phyloP scores from a whole-genome alignment of 2,888 invertebrate genomes.

The Nephrotoma appendiculata region DNA sequence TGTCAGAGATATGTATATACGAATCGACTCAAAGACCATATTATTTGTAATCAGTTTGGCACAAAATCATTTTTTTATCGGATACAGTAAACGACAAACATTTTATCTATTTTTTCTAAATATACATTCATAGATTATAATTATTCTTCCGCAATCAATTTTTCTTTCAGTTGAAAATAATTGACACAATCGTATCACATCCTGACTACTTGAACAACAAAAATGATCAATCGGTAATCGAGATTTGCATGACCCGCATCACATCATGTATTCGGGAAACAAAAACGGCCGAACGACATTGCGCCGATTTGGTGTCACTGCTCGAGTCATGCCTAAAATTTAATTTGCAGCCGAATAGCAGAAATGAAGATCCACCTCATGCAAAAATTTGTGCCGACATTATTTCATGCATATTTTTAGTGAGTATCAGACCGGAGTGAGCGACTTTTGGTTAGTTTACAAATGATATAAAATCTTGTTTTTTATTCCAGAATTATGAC shows the following conservation, averaged over 20 bases:
- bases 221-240: conserved; percentile 88
- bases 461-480: neutral
- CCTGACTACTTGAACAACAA: conserved; percentile 72
- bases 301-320: conserved; percentile 65
- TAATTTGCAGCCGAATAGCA: conserved; percentile 62
- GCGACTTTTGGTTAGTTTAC: neutral
- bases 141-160: conserved; percentile 4
- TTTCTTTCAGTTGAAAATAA: conserved; percentile 47
- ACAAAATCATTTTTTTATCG: no score
- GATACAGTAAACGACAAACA: no score
- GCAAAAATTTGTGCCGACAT: conserved; percentile 93
- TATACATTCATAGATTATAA: neutral
- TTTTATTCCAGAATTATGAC: conserved; percentile 36
- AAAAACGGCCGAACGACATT: conserved; percentile 68
- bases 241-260: conserved; percentile 83
- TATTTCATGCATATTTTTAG: conserved; percentile 87
- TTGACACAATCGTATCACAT: conserved; percentile 67
- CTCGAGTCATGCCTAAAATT: conserved; percentile 80
- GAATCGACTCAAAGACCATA: no score
- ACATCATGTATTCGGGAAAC: conserved; percentile 86
- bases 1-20: no score
- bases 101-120: neutral
- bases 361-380: conserved; percentile 86
- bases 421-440: conserved; percentile 30
- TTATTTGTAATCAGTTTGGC: no score